A percentile compares a stretch with the other conserved stretches of the same genome.
These are phyloP conservation scores for Cryptus armator DNA, from an alignment of 2,888 invertebrate genomes.

Conservation along the genomic window DNA sequence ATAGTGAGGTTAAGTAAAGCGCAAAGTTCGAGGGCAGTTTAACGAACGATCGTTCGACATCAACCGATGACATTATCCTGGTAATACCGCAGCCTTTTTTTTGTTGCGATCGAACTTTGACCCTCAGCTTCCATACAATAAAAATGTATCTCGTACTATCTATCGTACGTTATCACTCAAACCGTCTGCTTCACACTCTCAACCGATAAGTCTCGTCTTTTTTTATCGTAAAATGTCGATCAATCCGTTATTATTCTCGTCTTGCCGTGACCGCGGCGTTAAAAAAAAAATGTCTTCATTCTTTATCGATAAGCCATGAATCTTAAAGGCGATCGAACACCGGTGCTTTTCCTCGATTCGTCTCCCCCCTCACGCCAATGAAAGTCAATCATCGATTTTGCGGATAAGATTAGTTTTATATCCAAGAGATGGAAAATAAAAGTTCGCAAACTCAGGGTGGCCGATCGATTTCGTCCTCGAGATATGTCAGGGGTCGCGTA, in stretches of 20 bases:
- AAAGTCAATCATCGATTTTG: conserved; percentile 42
- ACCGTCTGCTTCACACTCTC: neutral
- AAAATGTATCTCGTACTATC: neutral
- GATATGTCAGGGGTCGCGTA: conserved; percentile 54
- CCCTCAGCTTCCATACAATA: neutral
- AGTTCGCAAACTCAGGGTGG: conserved; percentile 32
- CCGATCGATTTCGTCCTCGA: conserved; percentile 47
- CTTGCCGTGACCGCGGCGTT: too few relatives aligned
- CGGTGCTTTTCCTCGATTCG: neutral
- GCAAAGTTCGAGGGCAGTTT: too few relatives aligned
- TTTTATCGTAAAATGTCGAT: neutral
- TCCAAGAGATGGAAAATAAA: conserved; percentile 2
- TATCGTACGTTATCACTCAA: neutral
- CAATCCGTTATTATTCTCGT: conserved; percentile 12
- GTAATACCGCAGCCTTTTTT: neutral
- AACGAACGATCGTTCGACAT: too few relatives aligned
- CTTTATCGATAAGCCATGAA: neutral
- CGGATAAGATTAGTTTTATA: neutral
- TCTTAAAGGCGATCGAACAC: neutral
- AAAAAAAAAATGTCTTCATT: neutral
- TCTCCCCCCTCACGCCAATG: neutral
- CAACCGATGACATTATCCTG: neutral
- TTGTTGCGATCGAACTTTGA: conserved; percentile 22
- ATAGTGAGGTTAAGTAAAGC: too few relatives aligned
- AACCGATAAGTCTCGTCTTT: neutral